Evolutionary conservation across 2,888 invertebrate genomes (phyloP).

Genomic region (Camptogramma bilineatum): DNA sequence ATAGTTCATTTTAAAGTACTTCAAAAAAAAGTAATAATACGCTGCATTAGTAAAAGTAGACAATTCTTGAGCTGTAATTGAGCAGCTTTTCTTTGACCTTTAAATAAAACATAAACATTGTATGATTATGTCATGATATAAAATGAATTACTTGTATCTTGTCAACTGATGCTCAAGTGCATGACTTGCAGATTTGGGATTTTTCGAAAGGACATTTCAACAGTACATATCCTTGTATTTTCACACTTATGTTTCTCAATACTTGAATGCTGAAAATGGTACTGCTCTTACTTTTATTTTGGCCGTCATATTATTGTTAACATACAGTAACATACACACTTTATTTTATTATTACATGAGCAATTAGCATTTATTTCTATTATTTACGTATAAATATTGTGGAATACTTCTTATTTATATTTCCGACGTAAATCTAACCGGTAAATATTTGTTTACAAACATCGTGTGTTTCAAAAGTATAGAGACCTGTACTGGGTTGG

Average conservation of each 20-base stretch:
- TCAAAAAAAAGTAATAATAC: neutral
- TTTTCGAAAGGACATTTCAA: neutral
- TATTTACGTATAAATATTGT: neutral
- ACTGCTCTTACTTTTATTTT: neutral
- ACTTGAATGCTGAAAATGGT: neutral
- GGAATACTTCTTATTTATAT: conserved; percentile 2
- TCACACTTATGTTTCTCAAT: neutral
- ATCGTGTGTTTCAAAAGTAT: conserved; percentile 28
- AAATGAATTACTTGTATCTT: neutral
- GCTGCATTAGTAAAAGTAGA: neutral
- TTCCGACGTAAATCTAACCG: conserved; percentile 19
- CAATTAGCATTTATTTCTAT: no score
- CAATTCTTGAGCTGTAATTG: neutral
- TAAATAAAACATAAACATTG: neutral
- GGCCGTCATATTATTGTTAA: neutral
- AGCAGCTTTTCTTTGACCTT: neutral
- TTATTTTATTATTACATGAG: no score
- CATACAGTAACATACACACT: no score
- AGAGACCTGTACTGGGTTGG: conserved; percentile 31
- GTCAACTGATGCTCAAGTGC: neutral
- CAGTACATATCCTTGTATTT: neutral
- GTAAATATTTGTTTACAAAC: conserved; percentile 35
- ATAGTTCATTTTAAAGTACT: neutral
- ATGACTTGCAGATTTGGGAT: neutral
- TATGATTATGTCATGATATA: no score